Base-by-base conservation (phyloP, 2,113 vertebrate species). In the Thryonomys swinderianus region DNA sequence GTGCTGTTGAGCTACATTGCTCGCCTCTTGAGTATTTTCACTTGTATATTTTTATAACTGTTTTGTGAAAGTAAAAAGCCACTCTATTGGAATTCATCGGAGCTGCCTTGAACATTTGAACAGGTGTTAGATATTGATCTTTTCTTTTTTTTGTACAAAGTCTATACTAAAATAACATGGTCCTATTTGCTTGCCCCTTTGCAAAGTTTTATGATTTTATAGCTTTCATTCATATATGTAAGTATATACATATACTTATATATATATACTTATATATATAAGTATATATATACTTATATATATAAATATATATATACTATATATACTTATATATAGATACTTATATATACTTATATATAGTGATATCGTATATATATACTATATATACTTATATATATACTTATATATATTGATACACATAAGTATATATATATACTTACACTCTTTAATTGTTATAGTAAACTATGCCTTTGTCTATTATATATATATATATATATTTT, bases 161-260 rank as follows among this genome's bases (percentile, higher is more conserved):
- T 85, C 55, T 71, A 59, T 53, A 25, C 23, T 94, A 86, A 95
- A 76, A 79, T 4, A 76, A 40, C 55, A 81, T 17, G 25, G 25
- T 2, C 8, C 57, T 78, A 59, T 59, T 91, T 91, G 81, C 7
- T 88, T 79, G 64, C 34, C 45, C 66, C 88, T 85, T 55, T 27
- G 53, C 42, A 91, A 95, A 48, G 40, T 40, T 64, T 59, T 13
- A 37, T 90, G 73, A 84, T 85, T 93, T 88, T 88, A 32, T 71
- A 53, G 64, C 30, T 40, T 83, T 45, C 86, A n/a, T 67, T 73
- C 23, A 37, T 78, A 27, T 55, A 66, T n/a, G n/a, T n/a, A n/a
- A n/a, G n/a, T n/a, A n/a, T n/a, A n/a, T n/a, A n/a, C n/a, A n/a
- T n/a, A n/a, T n/a, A n/a, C n/a, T n/a, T n/a, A n/a, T n/a, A n/a